Evolutionary conservation across 2,797 vertebrate genomes (phyloP), one percentile per base, ranked within the genome.

Genomic region (Sebastes hubbsi): DNA sequence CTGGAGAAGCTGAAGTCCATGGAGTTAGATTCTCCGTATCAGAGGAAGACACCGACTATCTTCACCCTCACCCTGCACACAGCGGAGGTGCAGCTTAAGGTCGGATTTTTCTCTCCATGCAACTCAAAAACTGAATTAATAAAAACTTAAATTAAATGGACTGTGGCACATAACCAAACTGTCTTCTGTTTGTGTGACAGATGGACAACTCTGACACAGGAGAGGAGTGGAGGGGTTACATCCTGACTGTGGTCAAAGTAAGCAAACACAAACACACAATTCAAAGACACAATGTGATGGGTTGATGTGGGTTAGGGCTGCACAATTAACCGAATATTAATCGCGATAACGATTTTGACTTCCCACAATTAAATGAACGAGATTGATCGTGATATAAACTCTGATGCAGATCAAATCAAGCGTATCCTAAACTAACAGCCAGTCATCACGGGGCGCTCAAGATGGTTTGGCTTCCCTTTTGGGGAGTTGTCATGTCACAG

Each of bases 191-290:
- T 42, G 27, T 75, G 20, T 69, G 18, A 27, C 58, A 95, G 94
- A 84, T 92, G 70, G 89, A 93, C 10, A 91, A 84, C 65, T 52
- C 75, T 8, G 90, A 93, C 30, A 62, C 29, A 32, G 94, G 80
- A 74, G 93, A 93, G 61, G 85, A 86, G 78, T 95, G 95, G 95
- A 93, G 86, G 74, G 81, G 81, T 42, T 93, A 89, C 83, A 93
- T 95, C 79, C 64, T 92, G 80, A 95, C 95, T 11, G 86, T 95
- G 52, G 82, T 81, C 59, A 85, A 87, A 24, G 95, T 95, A 77
- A 91, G 84, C 3, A 72, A 42, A 78, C 46, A 71, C 7, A 27
- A 4, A 29, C 56, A 68, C 30, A 34, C 13, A 16, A 46, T 0
- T 46, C 8, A 4, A n/a, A 4, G 46, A 42, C 24, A 34, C 60